phyloP scores from a whole-genome alignment of 2,113 vertebrate species.

The Pluvianellus socialis region DNA sequence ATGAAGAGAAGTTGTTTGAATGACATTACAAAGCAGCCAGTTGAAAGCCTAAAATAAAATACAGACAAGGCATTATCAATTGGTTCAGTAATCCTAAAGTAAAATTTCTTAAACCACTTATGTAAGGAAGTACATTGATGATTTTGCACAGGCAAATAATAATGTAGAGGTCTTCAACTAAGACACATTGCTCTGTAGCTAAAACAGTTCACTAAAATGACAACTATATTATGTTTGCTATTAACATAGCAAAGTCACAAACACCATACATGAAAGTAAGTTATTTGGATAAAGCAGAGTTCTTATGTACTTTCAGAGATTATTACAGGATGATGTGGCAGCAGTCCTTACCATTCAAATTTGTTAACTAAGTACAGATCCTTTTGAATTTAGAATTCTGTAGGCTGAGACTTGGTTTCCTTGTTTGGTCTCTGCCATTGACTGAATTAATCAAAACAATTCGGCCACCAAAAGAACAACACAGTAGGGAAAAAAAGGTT shows the following conservation, averaged over 20 bases:
- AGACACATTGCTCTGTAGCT: background rate
- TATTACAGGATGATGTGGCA: background rate
- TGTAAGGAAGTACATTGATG: background rate
- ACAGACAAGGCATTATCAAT: background rate
- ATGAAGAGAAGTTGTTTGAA: slow-evolving; percentile 96
- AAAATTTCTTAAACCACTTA: background rate
- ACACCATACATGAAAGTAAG: background rate
- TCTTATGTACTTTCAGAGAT: background rate
- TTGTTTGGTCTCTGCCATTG: background rate
- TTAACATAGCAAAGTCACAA: background rate
- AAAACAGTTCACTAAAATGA: background rate
- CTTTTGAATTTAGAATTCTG: background rate
- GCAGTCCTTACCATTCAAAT: background rate
- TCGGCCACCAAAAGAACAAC: background rate
- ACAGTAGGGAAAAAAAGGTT: background rate
- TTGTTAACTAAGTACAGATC: background rate
- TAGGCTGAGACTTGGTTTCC: background rate
- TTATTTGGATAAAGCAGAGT: background rate
- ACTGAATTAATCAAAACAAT: background rate
- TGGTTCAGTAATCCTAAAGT: background rate
- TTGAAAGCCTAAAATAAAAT: slow-evolving; percentile 89
- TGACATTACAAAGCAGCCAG: slow-evolving; percentile 98
- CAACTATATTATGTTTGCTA: background rate
- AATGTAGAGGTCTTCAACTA: background rate
- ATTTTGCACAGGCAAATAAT: background rate